Evolutionary conservation across 2,113 vertebrate species (phyloP).

Genomic region (Cryptomyrus ogoouensis): DNA sequence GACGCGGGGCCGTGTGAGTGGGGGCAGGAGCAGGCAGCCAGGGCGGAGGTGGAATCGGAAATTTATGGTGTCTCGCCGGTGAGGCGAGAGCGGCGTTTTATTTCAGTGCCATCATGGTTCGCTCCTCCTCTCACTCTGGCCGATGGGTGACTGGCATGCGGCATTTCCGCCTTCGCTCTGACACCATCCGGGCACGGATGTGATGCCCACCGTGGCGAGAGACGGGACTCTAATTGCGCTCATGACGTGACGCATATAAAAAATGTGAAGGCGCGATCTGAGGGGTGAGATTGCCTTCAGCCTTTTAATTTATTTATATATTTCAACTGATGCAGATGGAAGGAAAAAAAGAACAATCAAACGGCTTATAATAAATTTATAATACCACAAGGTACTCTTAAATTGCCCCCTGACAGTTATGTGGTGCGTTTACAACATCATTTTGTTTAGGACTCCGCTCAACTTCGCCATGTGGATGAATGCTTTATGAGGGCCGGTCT

Average conservation of each 20-base stretch:
- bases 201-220: background rate
- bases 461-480: background rate
- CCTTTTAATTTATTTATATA: slow-evolving; percentile 1
- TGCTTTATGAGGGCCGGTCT: background rate
- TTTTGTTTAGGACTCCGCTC: background rate
- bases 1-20: background rate
- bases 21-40: background rate
- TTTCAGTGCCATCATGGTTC: background rate
- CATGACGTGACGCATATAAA: background rate
- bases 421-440: background rate
- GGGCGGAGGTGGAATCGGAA: background rate
- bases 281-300: background rate
- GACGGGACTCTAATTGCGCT: background rate
- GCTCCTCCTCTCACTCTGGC: background rate
- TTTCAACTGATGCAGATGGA: background rate
- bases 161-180: background rate
- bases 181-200: too few species aligned
- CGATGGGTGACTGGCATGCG: background rate
- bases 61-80: background rate
- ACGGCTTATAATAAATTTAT: background rate
- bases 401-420: slow-evolving; percentile 15
- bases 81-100: background rate
- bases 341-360: background rate
- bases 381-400: background rate
- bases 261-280: background rate